Conservation (phyloP, 2,888 invertebrate genomes). For the Aporophyla lueneburgensis region DNA sequence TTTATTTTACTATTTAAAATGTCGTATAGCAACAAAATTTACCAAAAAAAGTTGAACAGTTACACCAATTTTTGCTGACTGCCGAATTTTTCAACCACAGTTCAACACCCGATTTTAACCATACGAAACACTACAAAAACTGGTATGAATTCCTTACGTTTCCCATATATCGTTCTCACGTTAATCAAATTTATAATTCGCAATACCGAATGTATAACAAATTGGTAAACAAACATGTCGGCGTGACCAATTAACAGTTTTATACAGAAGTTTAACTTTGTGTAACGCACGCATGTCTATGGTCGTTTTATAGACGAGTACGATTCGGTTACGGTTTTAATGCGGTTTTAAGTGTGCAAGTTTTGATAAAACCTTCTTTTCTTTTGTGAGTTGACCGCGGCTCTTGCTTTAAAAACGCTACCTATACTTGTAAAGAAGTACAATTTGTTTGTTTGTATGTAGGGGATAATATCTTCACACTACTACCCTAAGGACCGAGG, state of each 20-base stretch:
- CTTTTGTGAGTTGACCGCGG: background rate
- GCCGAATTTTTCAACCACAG: constrained; percentile 37
- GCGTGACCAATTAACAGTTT: constrained; percentile 56
- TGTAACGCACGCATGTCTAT: constrained; percentile 44
- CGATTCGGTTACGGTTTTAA: constrained; percentile 20
- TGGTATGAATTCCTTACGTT: constrained; percentile 65
- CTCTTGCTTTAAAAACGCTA: background rate
- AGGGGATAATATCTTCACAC: too few relatives aligned
- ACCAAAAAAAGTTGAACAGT: background rate
- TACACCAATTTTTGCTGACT: constrained; percentile 12
- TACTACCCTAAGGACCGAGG: too few relatives aligned
- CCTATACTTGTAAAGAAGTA: too few relatives aligned
- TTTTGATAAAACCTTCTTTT: background rate
- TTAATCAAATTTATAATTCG: constrained; percentile 85
- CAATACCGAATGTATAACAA: constrained; percentile 82
- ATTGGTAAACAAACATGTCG: constrained; percentile 85
- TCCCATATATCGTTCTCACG: constrained; percentile 84
- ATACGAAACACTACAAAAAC: constrained; percentile 46
- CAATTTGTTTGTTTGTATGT: too few relatives aligned
- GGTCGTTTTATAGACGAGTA: background rate
- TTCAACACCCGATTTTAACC: constrained; percentile 62
- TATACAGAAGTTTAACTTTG: constrained; percentile 62
- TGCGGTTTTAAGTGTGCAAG: constrained; percentile 9
- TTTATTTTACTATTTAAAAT: background rate
- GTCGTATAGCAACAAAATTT: background rate